phyloP scores from a whole-genome alignment of 2,797 vertebrate genomes.

The Cossypha niveicapilla region DNA sequence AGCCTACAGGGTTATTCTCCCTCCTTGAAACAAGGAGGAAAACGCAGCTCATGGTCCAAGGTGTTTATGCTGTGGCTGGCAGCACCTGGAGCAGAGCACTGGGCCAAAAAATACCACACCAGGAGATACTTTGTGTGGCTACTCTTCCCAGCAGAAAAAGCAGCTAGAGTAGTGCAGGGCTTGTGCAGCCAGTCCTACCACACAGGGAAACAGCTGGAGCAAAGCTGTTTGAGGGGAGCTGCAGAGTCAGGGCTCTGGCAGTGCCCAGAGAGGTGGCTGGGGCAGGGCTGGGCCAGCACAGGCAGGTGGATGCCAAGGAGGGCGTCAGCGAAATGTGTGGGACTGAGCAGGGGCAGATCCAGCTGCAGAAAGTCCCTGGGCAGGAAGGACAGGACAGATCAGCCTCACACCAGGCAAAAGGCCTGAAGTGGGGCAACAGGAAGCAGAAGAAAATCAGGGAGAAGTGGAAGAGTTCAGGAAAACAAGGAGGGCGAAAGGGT shows the following conservation, averaged over 20 bases:
- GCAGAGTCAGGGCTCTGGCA: background rate
- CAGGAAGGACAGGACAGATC: background rate
- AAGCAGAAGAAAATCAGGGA: background rate
- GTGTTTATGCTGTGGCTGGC: background rate
- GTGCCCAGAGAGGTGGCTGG: accelerated
- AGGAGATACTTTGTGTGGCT: background rate
- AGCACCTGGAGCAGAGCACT: accelerated
- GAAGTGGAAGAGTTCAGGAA: background rate
- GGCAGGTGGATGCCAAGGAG: background rate
- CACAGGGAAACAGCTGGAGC: background rate
- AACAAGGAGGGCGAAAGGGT: accelerated
- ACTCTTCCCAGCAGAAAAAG: background rate
- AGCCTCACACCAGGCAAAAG: background rate
- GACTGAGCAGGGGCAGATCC: background rate
- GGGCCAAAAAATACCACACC: background rate
- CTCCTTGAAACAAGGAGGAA: background rate
- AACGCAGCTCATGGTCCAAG: background rate
- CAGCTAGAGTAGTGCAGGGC: background rate
- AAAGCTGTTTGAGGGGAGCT: background rate
- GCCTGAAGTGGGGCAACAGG: background rate
- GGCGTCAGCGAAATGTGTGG: background rate
- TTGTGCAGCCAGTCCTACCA: background rate
- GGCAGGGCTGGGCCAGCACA: background rate
- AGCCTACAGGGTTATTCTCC: background rate
- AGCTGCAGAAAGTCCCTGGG: background rate